Conservation (phyloP, 2,797 vertebrate genomes). For the Chloroceryle amazona region DNA sequence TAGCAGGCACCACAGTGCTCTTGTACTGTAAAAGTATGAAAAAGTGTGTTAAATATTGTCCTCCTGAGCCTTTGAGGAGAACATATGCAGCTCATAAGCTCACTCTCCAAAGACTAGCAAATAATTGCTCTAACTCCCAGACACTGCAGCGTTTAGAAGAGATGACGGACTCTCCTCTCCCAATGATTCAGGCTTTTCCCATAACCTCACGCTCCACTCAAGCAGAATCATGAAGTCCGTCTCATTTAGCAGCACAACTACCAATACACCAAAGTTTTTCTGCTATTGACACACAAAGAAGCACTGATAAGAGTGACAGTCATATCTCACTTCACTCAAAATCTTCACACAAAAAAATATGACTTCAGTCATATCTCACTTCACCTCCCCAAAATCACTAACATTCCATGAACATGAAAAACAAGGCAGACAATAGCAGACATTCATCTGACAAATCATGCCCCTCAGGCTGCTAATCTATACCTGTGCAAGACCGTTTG, state of each 20-base stretch:
- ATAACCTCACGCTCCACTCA: neutral
- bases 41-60: neutral
- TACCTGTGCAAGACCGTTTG: neutral
- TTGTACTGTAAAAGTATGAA: neutral
- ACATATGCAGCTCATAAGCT: neutral
- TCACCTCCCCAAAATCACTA: too few relatives aligned
- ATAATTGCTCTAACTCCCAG: neutral
- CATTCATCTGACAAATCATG: neutral
- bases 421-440: accelerated
- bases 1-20: neutral
- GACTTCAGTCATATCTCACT: neutral
- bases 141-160: neutral
- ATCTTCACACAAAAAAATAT: too few relatives aligned
- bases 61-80: neutral
- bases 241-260: neutral
- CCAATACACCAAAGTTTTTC: neutral
- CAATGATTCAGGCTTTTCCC: neutral
- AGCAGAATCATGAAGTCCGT: neutral
- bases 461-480: neutral
- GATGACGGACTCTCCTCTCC: neutral
- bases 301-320: neutral
- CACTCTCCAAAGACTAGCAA: neutral
- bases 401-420: neutral
- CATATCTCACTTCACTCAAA: too few relatives aligned
- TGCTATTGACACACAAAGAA: neutral